A percentile compares a stretch with the other conserved stretches of the same genome.
These are phyloP conservation scores for Nycticorax nycticorax DNA, from an alignment of 2,113 vertebrate genomes.

Conservation along the genomic window DNA sequence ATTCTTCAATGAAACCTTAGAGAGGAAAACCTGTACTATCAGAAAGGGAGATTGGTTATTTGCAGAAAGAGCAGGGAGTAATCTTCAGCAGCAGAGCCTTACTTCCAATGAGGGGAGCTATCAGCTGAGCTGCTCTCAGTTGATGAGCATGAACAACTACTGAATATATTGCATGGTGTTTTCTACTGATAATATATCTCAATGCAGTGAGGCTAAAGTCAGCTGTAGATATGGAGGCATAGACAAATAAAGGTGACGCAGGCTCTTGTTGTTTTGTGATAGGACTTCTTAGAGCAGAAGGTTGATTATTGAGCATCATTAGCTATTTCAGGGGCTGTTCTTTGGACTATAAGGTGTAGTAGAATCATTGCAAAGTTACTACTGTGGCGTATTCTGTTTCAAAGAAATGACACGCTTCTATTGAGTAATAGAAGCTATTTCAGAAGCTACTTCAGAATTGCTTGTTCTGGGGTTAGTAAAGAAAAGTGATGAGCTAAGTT, in stretches of 20 bases:
- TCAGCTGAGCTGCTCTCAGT: background rate
- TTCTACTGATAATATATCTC: background rate
- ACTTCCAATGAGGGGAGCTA: background rate
- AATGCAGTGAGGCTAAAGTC: background rate
- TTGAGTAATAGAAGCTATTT: background rate
- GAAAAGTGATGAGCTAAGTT: background rate
- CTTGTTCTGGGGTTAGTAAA: background rate
- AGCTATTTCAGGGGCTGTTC: background rate
- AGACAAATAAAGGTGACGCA: background rate
- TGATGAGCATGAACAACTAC: background rate
- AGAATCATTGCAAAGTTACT: background rate
- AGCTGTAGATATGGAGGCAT: background rate
- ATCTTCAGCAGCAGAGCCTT: background rate
- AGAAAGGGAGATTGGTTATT: background rate
- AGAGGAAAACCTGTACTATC: background rate
- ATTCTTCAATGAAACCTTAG: background rate
- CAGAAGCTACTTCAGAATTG: background rate
- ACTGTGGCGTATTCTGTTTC: background rate
- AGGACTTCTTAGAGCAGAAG: background rate
- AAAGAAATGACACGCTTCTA: background rate
- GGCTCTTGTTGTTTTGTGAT: background rate
- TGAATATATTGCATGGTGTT: background rate
- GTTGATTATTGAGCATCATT: background rate
- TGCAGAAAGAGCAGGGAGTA: background rate
- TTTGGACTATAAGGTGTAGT: background rate